Evolutionary conservation across 2,113 vertebrate species (phyloP).

Genomic region (Planiliza haematocheilus): DNA sequence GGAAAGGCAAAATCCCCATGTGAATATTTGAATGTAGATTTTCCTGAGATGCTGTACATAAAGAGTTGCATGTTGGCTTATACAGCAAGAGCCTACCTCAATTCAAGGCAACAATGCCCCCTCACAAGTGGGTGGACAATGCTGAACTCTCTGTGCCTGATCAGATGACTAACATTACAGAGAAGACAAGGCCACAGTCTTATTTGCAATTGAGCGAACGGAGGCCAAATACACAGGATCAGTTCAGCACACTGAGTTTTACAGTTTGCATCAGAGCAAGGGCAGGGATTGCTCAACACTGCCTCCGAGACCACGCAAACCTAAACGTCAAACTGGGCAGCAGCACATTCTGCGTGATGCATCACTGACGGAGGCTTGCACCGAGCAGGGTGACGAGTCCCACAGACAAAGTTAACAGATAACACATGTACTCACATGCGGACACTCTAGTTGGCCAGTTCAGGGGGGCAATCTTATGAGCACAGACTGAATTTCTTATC

Average conservation of each 20-base stretch:
- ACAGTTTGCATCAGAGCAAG: slow-evolving; percentile 69
- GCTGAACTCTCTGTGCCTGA: slow-evolving; percentile 79
- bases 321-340: slow-evolving; percentile 32
- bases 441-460: slow-evolving; percentile 12
- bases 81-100: slow-evolving; percentile 70
- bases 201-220: slow-evolving; percentile 71
- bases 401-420: not conserved
- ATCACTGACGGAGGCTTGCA: slow-evolving; percentile 3
- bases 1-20: not conserved
- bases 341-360: slow-evolving; percentile 6
- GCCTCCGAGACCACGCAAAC: slow-evolving; percentile 39
- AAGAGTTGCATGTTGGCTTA: slow-evolving; percentile 51
- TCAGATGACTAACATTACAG: slow-evolving; percentile 84
- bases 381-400: not conserved
- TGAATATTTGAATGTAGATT: slow-evolving; percentile 1
- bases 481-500: slow-evolving; percentile 7
- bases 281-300: slow-evolving; percentile 65
- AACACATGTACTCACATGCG: not conserved
- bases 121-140: slow-evolving; percentile 80
- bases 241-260: slow-evolving; percentile 66
- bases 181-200: slow-evolving; percentile 80
- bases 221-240: slow-evolving; percentile 70
- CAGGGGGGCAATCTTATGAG: not conserved
- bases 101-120: slow-evolving; percentile 77
- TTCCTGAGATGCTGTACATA: slow-evolving; percentile 48